Evolutionary conservation across 2,888 invertebrate species (phyloP).

Genomic region (Melipona bicolor): DNA sequence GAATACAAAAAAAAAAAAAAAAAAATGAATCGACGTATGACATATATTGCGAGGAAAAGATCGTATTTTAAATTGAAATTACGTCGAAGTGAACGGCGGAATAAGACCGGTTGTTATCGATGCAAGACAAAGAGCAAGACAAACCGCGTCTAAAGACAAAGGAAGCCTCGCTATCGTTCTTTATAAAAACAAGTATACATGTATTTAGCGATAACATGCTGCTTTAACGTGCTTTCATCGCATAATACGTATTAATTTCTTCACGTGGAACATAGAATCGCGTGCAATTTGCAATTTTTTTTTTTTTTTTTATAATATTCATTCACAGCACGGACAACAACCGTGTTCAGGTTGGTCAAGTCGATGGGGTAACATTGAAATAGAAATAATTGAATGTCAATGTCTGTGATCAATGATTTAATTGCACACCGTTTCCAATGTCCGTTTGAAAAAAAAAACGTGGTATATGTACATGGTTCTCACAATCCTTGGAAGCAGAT

Average conservation of each 20-base stretch:
- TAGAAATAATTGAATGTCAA: conserved; percentile 19
- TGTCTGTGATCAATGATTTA: not conserved
- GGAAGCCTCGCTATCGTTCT: conserved; percentile 41
- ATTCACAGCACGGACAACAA: not conserved
- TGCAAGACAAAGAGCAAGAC: not conserved
- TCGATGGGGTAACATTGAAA: conserved; percentile 50
- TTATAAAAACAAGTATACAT: conserved; percentile 68
- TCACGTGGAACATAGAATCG: not conserved
- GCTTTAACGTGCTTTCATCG: conserved; percentile 8
- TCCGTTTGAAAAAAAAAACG: conserved; percentile 10
- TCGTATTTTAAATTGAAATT: not conserved
- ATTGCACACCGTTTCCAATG: conserved; percentile 7
- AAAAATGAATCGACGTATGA: not conserved
- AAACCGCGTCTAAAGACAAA: conserved; percentile 4
- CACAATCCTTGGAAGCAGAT: conserved; percentile 28
- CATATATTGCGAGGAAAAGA: not conserved
- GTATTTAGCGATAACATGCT: conserved; percentile 71
- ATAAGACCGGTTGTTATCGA: conserved; percentile 31
- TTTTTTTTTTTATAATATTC: conserved; percentile 1
- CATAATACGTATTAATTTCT: not conserved
- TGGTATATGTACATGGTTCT: not conserved
- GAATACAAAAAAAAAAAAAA: not conserved
- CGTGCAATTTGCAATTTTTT: not conserved
- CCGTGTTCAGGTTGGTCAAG: conserved; percentile 4
- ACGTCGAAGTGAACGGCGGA: not conserved